Conservation (phyloP, 2,888 invertebrate species). For the Suillia variegata region DNA sequence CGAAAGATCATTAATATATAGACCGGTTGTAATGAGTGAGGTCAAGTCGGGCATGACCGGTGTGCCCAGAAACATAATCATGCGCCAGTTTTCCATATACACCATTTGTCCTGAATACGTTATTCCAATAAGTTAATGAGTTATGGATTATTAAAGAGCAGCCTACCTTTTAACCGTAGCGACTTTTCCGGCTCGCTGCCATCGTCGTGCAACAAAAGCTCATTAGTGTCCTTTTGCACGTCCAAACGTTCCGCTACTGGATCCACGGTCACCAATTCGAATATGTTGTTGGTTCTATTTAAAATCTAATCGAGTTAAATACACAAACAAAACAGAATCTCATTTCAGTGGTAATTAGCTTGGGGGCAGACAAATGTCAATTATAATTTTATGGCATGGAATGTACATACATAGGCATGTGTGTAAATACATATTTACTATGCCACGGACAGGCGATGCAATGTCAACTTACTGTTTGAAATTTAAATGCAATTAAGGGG, state of each 20-base stretch:
- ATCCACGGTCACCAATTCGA: slow-evolving; percentile 89
- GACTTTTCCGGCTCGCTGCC: slow-evolving; percentile 75
- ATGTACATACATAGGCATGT: slow-evolving; percentile 11
- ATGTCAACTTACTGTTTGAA: slow-evolving; percentile 79
- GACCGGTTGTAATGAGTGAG: slow-evolving; percentile 88
- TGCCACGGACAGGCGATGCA: background rate
- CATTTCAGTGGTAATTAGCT: slow-evolving; percentile 4
- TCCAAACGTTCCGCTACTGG: slow-evolving; percentile 75
- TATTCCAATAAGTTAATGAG: background rate
- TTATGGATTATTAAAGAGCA: background rate
- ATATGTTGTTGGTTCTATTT: slow-evolving; percentile 95
- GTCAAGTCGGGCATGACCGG: slow-evolving; percentile 95
- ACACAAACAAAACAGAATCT: slow-evolving; percentile 22
- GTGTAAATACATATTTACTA: slow-evolving; percentile 1
- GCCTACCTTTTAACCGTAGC: slow-evolving; percentile 76
- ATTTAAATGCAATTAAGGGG: slow-evolving; percentile 92
- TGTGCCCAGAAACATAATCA: slow-evolving; percentile 96
- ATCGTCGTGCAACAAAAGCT: slow-evolving; percentile 63
- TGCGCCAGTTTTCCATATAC: slow-evolving; percentile 97
- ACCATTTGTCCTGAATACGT: slow-evolving; percentile 99
- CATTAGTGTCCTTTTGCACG: slow-evolving; percentile 65
- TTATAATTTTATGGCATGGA: slow-evolving; percentile 14
- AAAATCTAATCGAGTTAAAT: slow-evolving; percentile 71
- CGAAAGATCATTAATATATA: slow-evolving; percentile 97
- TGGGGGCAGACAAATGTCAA: background rate